These are phyloP conservation scores for Chaetodon trifascialis DNA, from an alignment of 2,113 vertebrate species.

Conservation along the genomic window DNA sequence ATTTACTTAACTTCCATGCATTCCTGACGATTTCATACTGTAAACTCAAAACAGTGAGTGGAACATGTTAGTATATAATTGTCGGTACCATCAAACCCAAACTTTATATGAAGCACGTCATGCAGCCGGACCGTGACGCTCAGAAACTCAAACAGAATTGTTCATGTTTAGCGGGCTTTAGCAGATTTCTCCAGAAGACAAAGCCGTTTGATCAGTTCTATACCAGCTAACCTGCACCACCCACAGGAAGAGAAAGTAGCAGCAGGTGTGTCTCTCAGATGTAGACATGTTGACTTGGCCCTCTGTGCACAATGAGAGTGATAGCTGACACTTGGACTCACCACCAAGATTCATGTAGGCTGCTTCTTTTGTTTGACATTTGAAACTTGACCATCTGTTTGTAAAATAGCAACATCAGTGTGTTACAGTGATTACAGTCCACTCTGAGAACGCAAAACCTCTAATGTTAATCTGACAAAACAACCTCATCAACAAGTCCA, in stretches of 20 bases:
- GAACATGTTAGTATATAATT: not conserved
- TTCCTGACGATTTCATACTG: constrained; percentile 41
- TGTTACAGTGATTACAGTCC: not conserved
- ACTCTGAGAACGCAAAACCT: not conserved
- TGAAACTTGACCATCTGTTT: not conserved
- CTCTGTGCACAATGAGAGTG: not conserved
- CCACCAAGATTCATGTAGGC: not conserved
- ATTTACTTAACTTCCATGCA: constrained; percentile 44
- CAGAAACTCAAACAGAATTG: not conserved
- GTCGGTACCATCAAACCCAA: not conserved
- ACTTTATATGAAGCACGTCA: constrained; percentile 1
- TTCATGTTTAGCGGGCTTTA: not conserved
- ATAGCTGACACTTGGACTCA: not conserved
- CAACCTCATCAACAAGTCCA: no score
- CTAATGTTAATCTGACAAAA: no score
- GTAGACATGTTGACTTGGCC: not conserved
- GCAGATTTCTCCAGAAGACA: not conserved
- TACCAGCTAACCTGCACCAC: not conserved
- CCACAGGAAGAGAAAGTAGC: constrained; percentile 3
- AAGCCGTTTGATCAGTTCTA: not conserved
- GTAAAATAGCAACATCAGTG: not conserved
- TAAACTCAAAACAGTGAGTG: constrained; percentile 20
- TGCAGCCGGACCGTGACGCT: not conserved
- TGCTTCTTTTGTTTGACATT: not conserved
- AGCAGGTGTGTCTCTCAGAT: not conserved